phyloP scores from a whole-genome alignment of 2,888 invertebrate genomes.

The Caenorhabditis imperialis region DNA sequence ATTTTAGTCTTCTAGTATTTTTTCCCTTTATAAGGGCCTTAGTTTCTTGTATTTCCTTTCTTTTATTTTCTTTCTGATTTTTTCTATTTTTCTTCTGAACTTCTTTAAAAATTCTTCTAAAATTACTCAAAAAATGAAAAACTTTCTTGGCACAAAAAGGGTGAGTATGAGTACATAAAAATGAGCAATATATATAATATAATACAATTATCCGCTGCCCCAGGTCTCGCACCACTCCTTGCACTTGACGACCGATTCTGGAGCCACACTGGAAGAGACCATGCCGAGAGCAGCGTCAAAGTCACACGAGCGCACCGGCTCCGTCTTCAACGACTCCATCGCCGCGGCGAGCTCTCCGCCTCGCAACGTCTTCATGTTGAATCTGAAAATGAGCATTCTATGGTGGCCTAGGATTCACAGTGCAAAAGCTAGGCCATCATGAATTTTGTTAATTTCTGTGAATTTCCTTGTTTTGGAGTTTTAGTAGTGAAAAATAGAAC shows the following conservation, averaged over 20 bases:
- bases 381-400: slow-evolving; percentile 31
- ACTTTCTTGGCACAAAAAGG: neutral
- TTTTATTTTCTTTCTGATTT: neutral
- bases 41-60: neutral
- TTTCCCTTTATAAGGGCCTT: neutral
- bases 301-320: slow-evolving; percentile 39
- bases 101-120: neutral
- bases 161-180: too few species aligned
- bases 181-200: too few species aligned
- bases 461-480: too few species aligned
- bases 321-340: slow-evolving; percentile 35
- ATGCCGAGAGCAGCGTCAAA: slow-evolving; percentile 42
- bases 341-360: slow-evolving; percentile 27
- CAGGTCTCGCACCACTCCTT: slow-evolving; percentile 53
- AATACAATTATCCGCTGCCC: slow-evolving; percentile 34
- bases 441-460: too few species aligned
- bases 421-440: too few species aligned
- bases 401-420: slow-evolving; percentile 6
- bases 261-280: slow-evolving; percentile 38
- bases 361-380: slow-evolving; percentile 31
- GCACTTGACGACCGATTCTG: slow-evolving; percentile 37
- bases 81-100: neutral
- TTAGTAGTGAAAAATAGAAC: too few species aligned
- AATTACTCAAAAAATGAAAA: neutral
- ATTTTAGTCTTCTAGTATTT: neutral